phyloP scores from a whole-genome alignment of 2,797 vertebrate species.

The Channa striata region DNA sequence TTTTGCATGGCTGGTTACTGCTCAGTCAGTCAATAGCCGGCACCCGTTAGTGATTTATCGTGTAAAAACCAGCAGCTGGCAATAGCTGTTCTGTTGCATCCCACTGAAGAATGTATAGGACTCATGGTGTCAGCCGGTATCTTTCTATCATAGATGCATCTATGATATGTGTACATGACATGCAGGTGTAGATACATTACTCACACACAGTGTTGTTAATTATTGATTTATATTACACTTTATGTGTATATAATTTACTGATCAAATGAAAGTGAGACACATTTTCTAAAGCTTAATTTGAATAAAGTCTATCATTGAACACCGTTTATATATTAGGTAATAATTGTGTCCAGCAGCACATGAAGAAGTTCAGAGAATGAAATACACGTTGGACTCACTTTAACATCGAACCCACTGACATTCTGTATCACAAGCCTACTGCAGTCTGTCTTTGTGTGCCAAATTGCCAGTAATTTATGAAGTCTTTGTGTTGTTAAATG shows the following conservation, averaged over 20 bases:
- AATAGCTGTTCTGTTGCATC: background rate
- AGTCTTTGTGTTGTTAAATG: background rate
- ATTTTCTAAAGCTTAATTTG: background rate
- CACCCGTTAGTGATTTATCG: background rate
- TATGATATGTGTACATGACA: background rate
- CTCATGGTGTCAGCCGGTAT: background rate
- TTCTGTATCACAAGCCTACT: background rate
- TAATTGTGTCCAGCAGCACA: too few relatives aligned
- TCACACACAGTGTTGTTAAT: background rate
- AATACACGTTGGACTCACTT: too few relatives aligned
- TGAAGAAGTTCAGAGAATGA: too few relatives aligned
- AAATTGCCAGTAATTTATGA: background rate
- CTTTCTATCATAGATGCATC: background rate
- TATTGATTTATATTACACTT: background rate
- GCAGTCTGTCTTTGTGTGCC: background rate
- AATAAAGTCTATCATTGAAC: too few relatives aligned
- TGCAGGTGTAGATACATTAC: background rate
- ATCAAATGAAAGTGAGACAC: background rate
- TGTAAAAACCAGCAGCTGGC: background rate
- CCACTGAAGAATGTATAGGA: background rate
- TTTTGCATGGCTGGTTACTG: background rate
- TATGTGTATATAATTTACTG: background rate
- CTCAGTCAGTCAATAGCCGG: background rate
- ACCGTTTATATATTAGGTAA: too few relatives aligned
- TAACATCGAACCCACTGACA: background rate